Conservation (phyloP, 2,888 invertebrate species). For the Polymixis flavicincta region DNA sequence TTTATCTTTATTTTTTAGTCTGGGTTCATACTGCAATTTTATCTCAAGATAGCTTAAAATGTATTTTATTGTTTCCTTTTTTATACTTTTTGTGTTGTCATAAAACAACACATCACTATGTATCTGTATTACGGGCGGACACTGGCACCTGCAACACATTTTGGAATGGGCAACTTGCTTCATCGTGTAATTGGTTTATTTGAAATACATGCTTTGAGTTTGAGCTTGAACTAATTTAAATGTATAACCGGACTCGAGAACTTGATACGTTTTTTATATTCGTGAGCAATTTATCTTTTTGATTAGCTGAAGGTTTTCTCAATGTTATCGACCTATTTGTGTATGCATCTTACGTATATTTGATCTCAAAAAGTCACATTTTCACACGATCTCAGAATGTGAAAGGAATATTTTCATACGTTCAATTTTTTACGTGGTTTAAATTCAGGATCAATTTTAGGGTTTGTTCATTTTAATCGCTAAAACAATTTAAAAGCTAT, state of each 20-base stretch:
- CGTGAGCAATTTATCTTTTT: neutral
- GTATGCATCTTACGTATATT: slow-evolving; percentile 13
- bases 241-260: neutral
- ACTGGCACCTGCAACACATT: too few relatives aligned
- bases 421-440: neutral
- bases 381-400: neutral
- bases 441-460: neutral
- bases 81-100: too few relatives aligned
- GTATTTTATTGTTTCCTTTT: too few relatives aligned
- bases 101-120: too few relatives aligned
- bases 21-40: too few relatives aligned
- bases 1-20: too few relatives aligned
- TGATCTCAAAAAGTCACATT: slow-evolving; percentile 2
- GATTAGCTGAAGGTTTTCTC: neutral
- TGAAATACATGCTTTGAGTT: too few relatives aligned
- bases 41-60: too few relatives aligned
- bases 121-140: too few relatives aligned
- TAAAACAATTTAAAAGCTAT: neutral
- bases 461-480: neutral
- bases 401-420: neutral
- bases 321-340: slow-evolving; percentile 5
- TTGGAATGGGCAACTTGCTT: too few relatives aligned
- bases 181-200: too few relatives aligned
- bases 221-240: slow-evolving; percentile 17
- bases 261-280: neutral